Conservation (phyloP, 2,113 vertebrate species). For the Petroica traversi region DNA sequence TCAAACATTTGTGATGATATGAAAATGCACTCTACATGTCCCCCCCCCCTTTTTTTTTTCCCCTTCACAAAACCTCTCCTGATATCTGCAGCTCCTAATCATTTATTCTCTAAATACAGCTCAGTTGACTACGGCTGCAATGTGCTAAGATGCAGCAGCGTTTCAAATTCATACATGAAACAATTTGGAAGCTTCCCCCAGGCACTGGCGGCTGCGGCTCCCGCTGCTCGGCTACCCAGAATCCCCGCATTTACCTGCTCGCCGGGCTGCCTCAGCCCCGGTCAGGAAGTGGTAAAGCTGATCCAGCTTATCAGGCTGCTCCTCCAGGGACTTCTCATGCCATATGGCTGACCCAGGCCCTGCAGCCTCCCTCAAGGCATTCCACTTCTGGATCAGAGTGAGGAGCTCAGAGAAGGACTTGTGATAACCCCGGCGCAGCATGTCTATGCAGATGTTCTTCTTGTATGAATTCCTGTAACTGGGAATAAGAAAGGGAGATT, state of each 20-base stretch:
- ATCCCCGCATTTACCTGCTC: slow-evolving; percentile 77
- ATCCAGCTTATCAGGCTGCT: slow-evolving; percentile 86
- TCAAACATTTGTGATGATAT: not conserved
- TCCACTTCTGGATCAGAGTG: slow-evolving; percentile 82
- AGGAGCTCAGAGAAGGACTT: slow-evolving; percentile 82
- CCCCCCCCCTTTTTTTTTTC: not conserved
- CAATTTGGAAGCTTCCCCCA: slow-evolving; percentile 61
- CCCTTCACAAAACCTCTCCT: not conserved
- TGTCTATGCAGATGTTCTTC: slow-evolving; percentile 86
- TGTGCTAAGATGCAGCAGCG: slow-evolving; percentile 51
- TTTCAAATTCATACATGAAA: slow-evolving; percentile 65
- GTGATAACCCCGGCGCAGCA: slow-evolving; percentile 84
- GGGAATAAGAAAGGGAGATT: slow-evolving; percentile 42
- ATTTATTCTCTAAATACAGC: slow-evolving; percentile 38
- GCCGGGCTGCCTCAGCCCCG: slow-evolving; percentile 77
- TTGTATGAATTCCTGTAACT: slow-evolving; percentile 85
- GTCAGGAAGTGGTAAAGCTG: slow-evolving; percentile 86
- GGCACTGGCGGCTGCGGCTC: slow-evolving; percentile 57
- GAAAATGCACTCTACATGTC: not conserved
- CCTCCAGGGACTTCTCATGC: slow-evolving; percentile 83
- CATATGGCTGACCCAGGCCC: slow-evolving; percentile 91
- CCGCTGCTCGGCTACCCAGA: slow-evolving; percentile 56
- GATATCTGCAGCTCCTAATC: not conserved
- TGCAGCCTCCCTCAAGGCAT: slow-evolving; percentile 82
- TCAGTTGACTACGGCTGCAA: slow-evolving; percentile 51